Percentiles rank a stretch among this genome's conserved stretches.
Evolutionary conservation across 2,797 vertebrate genomes (phyloP).

Genomic region (Pagetopsis macropterus): DNA sequence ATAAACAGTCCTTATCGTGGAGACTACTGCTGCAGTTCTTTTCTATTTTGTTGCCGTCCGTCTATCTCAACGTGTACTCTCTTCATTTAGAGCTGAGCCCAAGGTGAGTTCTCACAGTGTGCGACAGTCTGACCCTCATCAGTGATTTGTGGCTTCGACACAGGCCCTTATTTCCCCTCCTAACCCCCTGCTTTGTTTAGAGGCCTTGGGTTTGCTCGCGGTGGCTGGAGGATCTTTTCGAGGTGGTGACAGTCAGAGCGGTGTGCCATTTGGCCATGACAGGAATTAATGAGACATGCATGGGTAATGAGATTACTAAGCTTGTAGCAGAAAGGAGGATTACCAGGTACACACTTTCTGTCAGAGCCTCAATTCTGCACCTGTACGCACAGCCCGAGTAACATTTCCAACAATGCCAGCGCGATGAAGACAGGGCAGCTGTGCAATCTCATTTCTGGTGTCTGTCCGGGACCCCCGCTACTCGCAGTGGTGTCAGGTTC

Average conservation of each 20-base stretch:
- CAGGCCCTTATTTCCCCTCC: slow-evolving; percentile 43
- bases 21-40: slow-evolving; percentile 18
- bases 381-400: slow-evolving; percentile 15
- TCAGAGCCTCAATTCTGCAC: slow-evolving; percentile 45
- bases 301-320: slow-evolving; percentile 78
- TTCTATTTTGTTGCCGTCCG: slow-evolving; percentile 37
- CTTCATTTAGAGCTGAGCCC: slow-evolving; percentile 51
- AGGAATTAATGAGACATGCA: slow-evolving; percentile 80
- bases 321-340: slow-evolving; percentile 62
- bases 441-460: slow-evolving; percentile 60
- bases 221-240: slow-evolving; percentile 42
- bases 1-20: slow-evolving; percentile 26
- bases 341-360: slow-evolving; percentile 53
- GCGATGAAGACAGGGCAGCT: slow-evolving; percentile 54
- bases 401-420: slow-evolving; percentile 18
- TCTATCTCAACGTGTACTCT: slow-evolving; percentile 47
- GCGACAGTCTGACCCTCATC: slow-evolving; percentile 63
- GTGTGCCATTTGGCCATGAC: slow-evolving; percentile 65
- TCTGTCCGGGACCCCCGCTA: slow-evolving; percentile 31
- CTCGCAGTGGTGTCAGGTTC: slow-evolving; percentile 45
- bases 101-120: slow-evolving; percentile 63
- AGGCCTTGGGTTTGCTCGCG: slow-evolving; percentile 41
- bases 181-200: slow-evolving; percentile 44
- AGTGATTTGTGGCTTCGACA: slow-evolving; percentile 68
- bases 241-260: slow-evolving; percentile 60